Percentiles rank a stretch among this genome's conserved stretches.
Evolutionary conservation across 2,888 invertebrate genomes (phyloP).

Genomic region (Cheilosia variabilis): DNA sequence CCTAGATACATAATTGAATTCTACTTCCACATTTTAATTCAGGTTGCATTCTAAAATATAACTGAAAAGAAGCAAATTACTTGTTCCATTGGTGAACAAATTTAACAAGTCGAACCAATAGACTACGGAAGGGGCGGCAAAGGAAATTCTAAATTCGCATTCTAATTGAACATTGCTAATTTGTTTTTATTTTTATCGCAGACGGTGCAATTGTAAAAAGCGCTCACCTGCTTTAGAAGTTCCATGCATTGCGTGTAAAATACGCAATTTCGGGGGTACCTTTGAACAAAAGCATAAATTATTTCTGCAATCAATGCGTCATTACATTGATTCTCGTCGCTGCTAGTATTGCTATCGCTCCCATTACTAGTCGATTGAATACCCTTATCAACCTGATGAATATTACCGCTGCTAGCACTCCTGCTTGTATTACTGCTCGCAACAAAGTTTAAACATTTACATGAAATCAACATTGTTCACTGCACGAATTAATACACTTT

Average conservation of each 20-base stretch:
- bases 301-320: conserved; percentile 73
- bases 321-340: conserved; percentile 54
- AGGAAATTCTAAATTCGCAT: not conserved
- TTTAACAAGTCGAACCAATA: no score
- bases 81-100: no score
- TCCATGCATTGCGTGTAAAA: conserved; percentile 80
- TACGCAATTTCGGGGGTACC: conserved; percentile 78
- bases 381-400: conserved; percentile 63
- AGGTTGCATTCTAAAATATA: no score
- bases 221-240: conserved; percentile 81
- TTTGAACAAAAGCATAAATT: conserved; percentile 78
- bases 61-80: no score
- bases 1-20: no score
- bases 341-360: conserved; percentile 25
- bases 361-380: conserved; percentile 55
- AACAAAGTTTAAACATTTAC: conserved; percentile 89
- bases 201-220: not conserved
- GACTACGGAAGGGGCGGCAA: no score
- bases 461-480: conserved; percentile 84
- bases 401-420: conserved; percentile 53
- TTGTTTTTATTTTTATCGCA: not conserved
- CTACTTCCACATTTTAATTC: no score
- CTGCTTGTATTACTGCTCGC: conserved; percentile 77
- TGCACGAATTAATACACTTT: conserved; percentile 19
- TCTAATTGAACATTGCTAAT: not conserved